Conservation (phyloP, 2,797 vertebrate species). For the Anguilla marmorata region DNA sequence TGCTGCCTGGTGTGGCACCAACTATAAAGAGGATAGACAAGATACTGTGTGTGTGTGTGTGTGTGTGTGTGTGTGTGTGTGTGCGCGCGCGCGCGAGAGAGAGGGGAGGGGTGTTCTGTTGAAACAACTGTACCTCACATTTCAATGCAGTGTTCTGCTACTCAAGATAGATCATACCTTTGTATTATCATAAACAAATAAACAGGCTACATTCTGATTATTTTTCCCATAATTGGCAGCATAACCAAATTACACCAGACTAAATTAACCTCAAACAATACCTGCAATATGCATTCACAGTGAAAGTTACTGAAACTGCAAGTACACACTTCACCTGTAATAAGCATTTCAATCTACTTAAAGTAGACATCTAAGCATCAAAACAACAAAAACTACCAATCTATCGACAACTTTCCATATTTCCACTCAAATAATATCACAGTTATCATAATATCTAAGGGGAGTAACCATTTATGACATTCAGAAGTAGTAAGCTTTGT, state of each 20-base stretch:
- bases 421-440: background rate
- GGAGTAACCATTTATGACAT: background rate
- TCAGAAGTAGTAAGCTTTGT: background rate
- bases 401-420: background rate
- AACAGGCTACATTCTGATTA: background rate
- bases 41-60: background rate
- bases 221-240: background rate
- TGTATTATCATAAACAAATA: background rate
- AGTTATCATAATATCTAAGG: background rate
- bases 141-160: background rate
- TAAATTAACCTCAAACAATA: background rate
- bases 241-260: background rate
- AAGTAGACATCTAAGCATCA: background rate
- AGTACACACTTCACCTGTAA: background rate
- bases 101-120: background rate
- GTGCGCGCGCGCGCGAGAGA: too few species aligned
- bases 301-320: background rate
- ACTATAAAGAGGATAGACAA: background rate
- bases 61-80: too few species aligned
- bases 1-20: background rate
- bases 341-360: background rate
- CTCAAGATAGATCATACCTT: background rate
- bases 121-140: background rate
- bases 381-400: background rate
- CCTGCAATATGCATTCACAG: background rate